Percentiles rank a stretch among this genome's conserved stretches.
Conservation (phyloP, 2,113 vertebrate genomes). For the Pterocles burchelli region DNA sequence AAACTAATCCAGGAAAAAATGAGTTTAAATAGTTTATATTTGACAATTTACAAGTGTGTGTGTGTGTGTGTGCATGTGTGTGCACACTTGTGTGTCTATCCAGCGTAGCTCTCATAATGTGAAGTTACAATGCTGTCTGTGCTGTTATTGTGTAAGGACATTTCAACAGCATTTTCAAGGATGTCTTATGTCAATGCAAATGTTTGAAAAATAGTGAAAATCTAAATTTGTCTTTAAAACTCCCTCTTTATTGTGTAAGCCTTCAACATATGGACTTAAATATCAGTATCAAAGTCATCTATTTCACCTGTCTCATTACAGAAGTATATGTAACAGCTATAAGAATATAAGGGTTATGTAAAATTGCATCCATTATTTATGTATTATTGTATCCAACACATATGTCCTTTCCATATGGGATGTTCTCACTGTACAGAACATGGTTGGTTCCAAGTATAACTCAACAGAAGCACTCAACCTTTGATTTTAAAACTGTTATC, state of each 20-base stretch:
- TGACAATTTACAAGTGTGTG: not conserved
- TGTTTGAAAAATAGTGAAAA: not conserved
- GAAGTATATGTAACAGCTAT: not conserved
- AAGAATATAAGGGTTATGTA: constrained; percentile 34
- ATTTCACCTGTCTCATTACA: constrained; percentile 34
- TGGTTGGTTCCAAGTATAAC: constrained; percentile 43
- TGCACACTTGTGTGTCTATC: accelerated
- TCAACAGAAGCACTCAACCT: constrained; percentile 50
- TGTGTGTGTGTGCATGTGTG: accelerated
- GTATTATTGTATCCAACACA: constrained; percentile 49
- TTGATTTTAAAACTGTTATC: constrained; percentile 53
- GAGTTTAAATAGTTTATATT: not conserved
- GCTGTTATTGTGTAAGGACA: not conserved
- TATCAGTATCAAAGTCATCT: not conserved
- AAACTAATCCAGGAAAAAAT: not conserved
- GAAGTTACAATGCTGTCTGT: not conserved
- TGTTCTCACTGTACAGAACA: constrained; percentile 54
- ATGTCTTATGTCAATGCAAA: not conserved
- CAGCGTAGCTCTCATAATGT: not conserved
- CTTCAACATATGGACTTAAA: not conserved
- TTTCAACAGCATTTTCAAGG: not conserved
- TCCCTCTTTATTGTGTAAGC: not conserved
- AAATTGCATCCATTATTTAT: constrained; percentile 45
- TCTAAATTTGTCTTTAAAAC: not conserved
- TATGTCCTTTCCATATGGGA: constrained; percentile 62